Evolutionary conservation across 2,113 vertebrate species (phyloP).

Genomic region (Marmota monax): DNA sequence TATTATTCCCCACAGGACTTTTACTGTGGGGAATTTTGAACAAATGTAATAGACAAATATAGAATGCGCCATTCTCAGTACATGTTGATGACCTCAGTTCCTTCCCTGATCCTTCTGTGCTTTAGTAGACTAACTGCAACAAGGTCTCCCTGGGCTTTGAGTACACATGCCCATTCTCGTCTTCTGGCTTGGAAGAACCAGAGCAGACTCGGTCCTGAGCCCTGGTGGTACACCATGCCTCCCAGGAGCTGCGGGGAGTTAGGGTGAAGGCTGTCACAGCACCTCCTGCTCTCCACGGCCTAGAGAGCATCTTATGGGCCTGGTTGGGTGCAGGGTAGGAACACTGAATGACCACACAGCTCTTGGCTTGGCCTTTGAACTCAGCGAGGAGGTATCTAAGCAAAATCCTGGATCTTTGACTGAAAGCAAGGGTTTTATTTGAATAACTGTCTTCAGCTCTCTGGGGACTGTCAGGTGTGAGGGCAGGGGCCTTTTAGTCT

Average conservation of each 20-base stretch:
- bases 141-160: background rate
- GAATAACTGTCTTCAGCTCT: background rate
- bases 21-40: background rate
- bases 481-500: background rate
- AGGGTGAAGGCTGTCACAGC: background rate
- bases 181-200: background rate
- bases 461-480: background rate
- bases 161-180: rapidly evolving
- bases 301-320: background rate
- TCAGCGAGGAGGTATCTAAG: background rate
- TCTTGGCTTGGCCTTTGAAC: background rate
- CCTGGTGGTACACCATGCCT: rapidly evolving
- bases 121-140: background rate
- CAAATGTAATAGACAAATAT: background rate
- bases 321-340: background rate
- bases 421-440: background rate
- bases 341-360: background rate
- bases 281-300: rapidly evolving
- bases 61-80: background rate
- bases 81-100: rapidly evolving
- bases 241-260: background rate
- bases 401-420: background rate
- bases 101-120: rapidly evolving
- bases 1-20: background rate
- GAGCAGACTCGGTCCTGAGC: background rate